These are phyloP conservation scores for Ischnus inquisitorius DNA, from an alignment of 2,888 invertebrate genomes.

Conservation along the genomic window DNA sequence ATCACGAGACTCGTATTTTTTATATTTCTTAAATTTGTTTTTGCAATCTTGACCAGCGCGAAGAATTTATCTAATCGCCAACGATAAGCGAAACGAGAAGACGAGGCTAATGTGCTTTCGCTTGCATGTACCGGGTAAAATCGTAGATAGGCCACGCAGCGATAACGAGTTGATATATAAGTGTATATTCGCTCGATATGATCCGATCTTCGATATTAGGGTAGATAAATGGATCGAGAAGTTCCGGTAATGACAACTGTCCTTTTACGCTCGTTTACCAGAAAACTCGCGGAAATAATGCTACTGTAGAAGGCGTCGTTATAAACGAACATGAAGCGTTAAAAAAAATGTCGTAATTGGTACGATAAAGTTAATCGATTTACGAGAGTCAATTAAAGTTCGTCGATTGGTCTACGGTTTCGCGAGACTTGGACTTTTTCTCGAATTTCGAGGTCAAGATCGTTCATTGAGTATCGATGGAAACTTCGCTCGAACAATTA, in stretches of 20 bases:
- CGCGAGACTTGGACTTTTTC: constrained; percentile 1
- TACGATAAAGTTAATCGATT: constrained; percentile 25
- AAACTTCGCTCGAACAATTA: constrained; percentile 12
- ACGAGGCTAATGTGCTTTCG: constrained; percentile 21
- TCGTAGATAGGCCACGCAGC: constrained; percentile 5
- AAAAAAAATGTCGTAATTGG: neutral
- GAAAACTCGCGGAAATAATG: neutral
- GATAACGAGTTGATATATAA: constrained; percentile 39
- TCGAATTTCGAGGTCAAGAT: constrained; percentile 28
- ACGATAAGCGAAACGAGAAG: constrained; percentile 23
- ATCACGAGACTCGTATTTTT: neutral
- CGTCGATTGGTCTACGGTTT: neutral
- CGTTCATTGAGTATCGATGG: neutral
- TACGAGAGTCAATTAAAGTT: neutral
- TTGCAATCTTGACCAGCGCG: neutral
- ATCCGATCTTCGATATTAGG: constrained; percentile 19
- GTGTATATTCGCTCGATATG: constrained; percentile 9
- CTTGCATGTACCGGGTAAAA: neutral
- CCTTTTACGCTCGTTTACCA: constrained; percentile 1
- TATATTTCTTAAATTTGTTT: constrained; percentile 1
- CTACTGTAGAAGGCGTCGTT: neutral
- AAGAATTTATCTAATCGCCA: constrained; percentile 10
- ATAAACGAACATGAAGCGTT: neutral
- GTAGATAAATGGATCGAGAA: constrained; percentile 15
- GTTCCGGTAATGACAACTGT: constrained; percentile 14